These are phyloP conservation scores for Diarsia mendica DNA, from an alignment of 2,888 invertebrate genomes.

Conservation along the genomic window DNA sequence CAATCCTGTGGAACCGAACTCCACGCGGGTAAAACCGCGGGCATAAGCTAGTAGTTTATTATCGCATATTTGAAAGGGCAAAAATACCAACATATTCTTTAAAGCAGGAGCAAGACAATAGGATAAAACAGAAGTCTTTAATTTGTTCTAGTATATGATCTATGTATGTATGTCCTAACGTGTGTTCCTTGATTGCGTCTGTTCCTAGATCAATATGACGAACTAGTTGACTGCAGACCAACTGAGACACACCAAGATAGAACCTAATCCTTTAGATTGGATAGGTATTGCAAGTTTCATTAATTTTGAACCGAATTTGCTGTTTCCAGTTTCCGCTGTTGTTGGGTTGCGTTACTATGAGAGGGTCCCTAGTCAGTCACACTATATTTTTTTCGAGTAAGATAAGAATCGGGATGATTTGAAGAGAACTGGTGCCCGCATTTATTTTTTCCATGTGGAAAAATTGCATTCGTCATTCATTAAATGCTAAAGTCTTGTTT, in stretches of 20 bases:
- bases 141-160: slow-evolving; percentile 27
- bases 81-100: too few species aligned
- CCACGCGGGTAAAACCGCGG: too few species aligned
- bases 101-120: neutral
- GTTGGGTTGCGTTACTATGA: neutral
- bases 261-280: slow-evolving; percentile 32
- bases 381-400: neutral
- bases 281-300: slow-evolving; percentile 25
- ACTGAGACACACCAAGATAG: slow-evolving; percentile 19
- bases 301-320: slow-evolving; percentile 25
- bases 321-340: neutral
- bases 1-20: too few species aligned
- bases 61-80: too few species aligned
- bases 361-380: rapidly evolving
- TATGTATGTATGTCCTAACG: neutral
- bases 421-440: neutral
- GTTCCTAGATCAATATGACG: slow-evolving; percentile 37
- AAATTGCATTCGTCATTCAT: neutral
- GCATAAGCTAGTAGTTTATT: too few species aligned
- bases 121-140: neutral
- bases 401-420: neutral
- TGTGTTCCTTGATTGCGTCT: slow-evolving; percentile 34
- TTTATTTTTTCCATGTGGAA: neutral
- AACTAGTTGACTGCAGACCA: slow-evolving; percentile 30
- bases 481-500: neutral